Evolutionary conservation across 35 echinoderm and acorn worm species (phyloP).

Genomic region (Apostichopus parvimensis): DNA sequence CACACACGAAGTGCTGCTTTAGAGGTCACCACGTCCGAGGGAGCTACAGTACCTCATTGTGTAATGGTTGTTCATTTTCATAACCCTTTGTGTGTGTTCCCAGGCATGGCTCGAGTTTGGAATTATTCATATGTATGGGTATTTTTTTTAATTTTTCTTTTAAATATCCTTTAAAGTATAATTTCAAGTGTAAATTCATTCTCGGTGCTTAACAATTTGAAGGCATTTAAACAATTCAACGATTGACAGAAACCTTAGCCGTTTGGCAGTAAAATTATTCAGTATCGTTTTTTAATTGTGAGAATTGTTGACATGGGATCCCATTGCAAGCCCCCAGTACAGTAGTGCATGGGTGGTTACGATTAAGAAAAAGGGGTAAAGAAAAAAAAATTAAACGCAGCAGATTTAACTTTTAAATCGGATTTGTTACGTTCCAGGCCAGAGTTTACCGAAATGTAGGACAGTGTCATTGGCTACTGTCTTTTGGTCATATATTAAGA

Average conservation of each 20-base stretch:
- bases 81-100: too few relatives aligned
- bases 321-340: not conserved
- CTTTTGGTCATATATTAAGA: too few relatives aligned
- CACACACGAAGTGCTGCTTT: too few relatives aligned
- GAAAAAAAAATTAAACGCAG: not conserved
- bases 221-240: not conserved
- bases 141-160: not conserved
- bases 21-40: too few relatives aligned
- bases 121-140: not conserved
- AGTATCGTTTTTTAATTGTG: not conserved
- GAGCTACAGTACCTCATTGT: too few relatives aligned
- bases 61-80: too few relatives aligned
- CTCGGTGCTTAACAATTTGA: not conserved
- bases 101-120: not conserved
- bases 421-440: not conserved
- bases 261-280: constrained; percentile 1
- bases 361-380: not conserved
- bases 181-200: constrained; percentile 11
- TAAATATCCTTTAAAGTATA: not conserved
- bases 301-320: constrained; percentile 1
- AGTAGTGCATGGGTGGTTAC: not conserved
- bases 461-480: too few relatives aligned
- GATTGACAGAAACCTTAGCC: not conserved
- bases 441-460: too few relatives aligned
- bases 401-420: constrained; percentile 5